Evolutionary conservation across 2,113 vertebrate species (phyloP).

Genomic region (Peromyscus polionotus): DNA sequence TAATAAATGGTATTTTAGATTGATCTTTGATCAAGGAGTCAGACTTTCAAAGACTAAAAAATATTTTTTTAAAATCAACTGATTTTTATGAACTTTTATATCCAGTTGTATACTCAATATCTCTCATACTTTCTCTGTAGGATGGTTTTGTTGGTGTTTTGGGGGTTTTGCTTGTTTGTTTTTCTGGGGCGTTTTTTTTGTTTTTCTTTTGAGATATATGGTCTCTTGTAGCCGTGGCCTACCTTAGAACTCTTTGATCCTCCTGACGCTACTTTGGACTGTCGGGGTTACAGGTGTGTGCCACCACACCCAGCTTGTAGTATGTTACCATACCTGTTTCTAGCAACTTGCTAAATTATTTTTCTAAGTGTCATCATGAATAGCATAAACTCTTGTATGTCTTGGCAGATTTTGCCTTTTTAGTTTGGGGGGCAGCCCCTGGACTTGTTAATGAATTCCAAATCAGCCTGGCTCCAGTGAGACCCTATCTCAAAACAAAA

Average conservation of each 20-base stretch:
- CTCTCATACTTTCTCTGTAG: slow-evolving; percentile 50
- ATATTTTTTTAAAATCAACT: neutral
- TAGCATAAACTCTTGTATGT: slow-evolving; percentile 8
- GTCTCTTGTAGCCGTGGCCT: neutral
- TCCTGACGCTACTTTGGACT: neutral
- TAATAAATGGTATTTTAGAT: slow-evolving; percentile 49
- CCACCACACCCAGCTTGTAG: neutral
- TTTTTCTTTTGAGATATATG: neutral
- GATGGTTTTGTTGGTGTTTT: neutral
- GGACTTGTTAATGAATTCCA: neutral
- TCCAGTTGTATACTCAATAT: neutral
- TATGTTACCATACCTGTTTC: slow-evolving; percentile 46
- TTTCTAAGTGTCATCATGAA: slow-evolving; percentile 32
- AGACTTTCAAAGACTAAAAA: slow-evolving; percentile 40
- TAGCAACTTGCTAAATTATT: slow-evolving; percentile 48
- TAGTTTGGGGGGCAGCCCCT: neutral
- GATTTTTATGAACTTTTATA: neutral
- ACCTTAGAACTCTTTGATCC: neutral
- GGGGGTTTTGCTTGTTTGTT: neutral
- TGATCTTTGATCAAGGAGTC: slow-evolving; percentile 36
- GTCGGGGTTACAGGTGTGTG: neutral
- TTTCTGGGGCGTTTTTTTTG: neutral
- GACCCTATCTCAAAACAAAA: neutral
- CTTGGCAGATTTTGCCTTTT: neutral
- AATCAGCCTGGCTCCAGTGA: neutral